phyloP scores from a whole-genome alignment of 2,797 vertebrate genomes.

The Microctenopoma steveboyesi region DNA sequence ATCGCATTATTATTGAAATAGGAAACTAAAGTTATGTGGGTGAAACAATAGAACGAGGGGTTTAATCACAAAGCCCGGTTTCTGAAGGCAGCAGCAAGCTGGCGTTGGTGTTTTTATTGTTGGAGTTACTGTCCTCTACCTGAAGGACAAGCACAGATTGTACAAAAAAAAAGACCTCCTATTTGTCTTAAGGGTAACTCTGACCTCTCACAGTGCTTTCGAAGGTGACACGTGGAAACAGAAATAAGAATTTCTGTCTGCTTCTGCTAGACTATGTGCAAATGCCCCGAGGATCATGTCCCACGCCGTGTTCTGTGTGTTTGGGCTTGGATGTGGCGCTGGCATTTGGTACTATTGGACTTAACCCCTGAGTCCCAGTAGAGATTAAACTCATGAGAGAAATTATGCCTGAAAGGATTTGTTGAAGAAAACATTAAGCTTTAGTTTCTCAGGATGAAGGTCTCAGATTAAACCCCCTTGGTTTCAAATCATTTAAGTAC shows the following conservation, averaged over 20 bases:
- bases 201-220: constrained; percentile 14
- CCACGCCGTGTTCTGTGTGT: too few relatives aligned
- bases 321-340: too few relatives aligned
- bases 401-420: neutral
- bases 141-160: neutral
- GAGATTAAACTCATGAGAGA: too few relatives aligned
- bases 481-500: constrained; percentile 21
- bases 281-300: too few relatives aligned
- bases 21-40: neutral
- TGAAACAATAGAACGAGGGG: neutral
- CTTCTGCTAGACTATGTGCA: too few relatives aligned
- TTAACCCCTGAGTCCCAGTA: neutral
- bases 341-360: neutral
- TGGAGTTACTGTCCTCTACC: neutral
- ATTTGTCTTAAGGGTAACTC: neutral
- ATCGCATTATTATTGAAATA: neutral
- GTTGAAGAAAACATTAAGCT: neutral
- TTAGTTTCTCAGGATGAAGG: neutral
- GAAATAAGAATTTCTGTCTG: too few relatives aligned
- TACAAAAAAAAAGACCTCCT: neutral
- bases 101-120: neutral
- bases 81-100: neutral
- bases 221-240: neutral
- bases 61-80: neutral
- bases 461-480: neutral